These are phyloP conservation scores for Pelobates cultripes DNA, from an alignment of 2,797 vertebrate genomes.

Conservation along the genomic window DNA sequence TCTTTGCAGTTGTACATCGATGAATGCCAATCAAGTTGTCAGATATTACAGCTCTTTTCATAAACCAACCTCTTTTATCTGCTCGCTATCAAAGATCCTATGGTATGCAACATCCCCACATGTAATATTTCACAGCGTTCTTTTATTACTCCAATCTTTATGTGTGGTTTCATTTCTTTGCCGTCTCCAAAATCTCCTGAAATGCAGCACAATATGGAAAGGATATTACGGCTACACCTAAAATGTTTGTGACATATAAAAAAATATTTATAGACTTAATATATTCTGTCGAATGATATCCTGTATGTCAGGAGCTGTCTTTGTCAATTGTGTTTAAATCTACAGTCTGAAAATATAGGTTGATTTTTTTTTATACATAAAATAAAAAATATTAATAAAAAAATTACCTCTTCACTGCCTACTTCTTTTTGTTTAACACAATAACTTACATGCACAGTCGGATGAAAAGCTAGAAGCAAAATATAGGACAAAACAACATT, in stretches of 20 bases:
- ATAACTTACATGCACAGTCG: too few relatives aligned
- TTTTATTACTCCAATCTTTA: not conserved
- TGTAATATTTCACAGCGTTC: not conserved
- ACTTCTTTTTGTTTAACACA: too few relatives aligned
- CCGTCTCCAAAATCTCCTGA: not conserved
- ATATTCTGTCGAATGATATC: too few relatives aligned
- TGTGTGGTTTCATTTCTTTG: not conserved
- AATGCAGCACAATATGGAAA: not conserved
- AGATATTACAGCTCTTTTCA: conserved; percentile 5
- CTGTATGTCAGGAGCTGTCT: too few relatives aligned
- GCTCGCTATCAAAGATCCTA: not conserved
- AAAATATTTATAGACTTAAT: not conserved
- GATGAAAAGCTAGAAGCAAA: too few relatives aligned
- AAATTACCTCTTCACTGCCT: too few relatives aligned
- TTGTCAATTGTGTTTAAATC: too few relatives aligned
- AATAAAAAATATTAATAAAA: too few relatives aligned
- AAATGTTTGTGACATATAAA: not conserved
- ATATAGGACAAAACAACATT: too few relatives aligned
- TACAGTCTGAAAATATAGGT: too few relatives aligned
- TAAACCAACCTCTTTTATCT: not conserved
- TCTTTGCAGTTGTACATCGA: not conserved
- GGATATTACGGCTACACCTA: not conserved
- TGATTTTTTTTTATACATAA: too few relatives aligned
- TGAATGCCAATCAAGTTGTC: conserved; percentile 11
- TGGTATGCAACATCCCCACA: not conserved